These are phyloP conservation scores for Mormyrops boulengeri DNA, from an alignment of 2,797 vertebrate species.

Conservation along the genomic window DNA sequence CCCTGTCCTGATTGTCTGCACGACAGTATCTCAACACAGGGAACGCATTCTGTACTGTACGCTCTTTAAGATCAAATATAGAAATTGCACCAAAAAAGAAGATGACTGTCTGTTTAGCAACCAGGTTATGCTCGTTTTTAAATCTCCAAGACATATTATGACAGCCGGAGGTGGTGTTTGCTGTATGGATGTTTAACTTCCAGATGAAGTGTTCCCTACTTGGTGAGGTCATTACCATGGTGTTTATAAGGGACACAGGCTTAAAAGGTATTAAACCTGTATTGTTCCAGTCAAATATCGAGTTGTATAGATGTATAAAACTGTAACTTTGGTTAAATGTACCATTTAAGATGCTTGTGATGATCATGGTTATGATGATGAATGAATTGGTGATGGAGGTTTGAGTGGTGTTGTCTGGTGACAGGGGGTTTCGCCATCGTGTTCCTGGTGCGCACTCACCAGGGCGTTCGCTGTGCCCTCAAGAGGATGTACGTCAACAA, in stretches of 20 bases:
- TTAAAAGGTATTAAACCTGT: background rate
- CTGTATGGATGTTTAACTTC: background rate
- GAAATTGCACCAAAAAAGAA: background rate
- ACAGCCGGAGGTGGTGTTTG: background rate
- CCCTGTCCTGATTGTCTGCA: background rate
- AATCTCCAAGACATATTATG: background rate
- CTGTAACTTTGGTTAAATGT: background rate
- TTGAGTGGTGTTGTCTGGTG: background rate
- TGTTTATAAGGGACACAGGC: background rate
- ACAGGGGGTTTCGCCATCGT: conserved; percentile 96
- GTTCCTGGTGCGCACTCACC: conserved; percentile 87
- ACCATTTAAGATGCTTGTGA: background rate
- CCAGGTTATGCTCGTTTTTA: background rate
- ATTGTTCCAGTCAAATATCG: background rate
- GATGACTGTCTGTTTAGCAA: background rate
- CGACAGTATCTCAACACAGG: background rate
- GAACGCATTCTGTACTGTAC: background rate
- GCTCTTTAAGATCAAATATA: background rate
- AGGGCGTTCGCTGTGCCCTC: conserved; percentile 86
- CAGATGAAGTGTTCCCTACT: background rate
- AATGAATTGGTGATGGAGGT: background rate
- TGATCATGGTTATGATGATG: background rate
- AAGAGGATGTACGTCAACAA: conserved; percentile 99
- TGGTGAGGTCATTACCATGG: background rate
- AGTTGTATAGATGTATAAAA: background rate